Evolutionary conservation across 2,888 invertebrate species (phyloP).

Genomic region (Erebia epiphron): DNA sequence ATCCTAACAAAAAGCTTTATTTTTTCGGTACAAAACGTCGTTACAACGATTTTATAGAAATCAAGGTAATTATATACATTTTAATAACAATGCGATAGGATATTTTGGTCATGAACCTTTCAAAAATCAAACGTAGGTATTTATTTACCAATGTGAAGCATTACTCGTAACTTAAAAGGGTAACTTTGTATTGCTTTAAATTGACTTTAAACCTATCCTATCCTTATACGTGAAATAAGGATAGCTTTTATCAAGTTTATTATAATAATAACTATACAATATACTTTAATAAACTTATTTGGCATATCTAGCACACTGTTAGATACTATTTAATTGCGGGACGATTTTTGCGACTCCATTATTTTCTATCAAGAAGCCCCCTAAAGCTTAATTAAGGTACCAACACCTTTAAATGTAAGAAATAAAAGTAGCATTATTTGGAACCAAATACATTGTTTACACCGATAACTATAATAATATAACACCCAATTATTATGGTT

Average conservation of each 20-base stretch:
- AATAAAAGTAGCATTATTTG: not conserved
- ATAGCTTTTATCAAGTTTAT: conserved; percentile 2
- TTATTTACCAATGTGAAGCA: not conserved
- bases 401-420: conserved; percentile 32
- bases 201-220: not conserved
- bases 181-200: conserved; percentile 1
- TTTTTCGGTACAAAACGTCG: too few species aligned
- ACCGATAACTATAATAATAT: not conserved
- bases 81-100: not conserved
- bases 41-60: not conserved
- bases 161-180: not conserved
- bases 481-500: too few species aligned
- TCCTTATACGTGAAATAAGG: not conserved
- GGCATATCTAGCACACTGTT: conserved; percentile 73
- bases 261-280: conserved; percentile 43
- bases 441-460: conserved; percentile 1
- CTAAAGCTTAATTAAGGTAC: conserved; percentile 29
- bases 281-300: conserved; percentile 58
- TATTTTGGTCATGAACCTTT: not conserved
- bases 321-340: conserved; percentile 43
- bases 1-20: too few species aligned
- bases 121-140: not conserved
- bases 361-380: conserved; percentile 5
- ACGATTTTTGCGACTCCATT: conserved; percentile 22
- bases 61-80: not conserved